Conservation (phyloP, 1,140 invertebrate species). For the Drosophila lacteicornis region DNA sequence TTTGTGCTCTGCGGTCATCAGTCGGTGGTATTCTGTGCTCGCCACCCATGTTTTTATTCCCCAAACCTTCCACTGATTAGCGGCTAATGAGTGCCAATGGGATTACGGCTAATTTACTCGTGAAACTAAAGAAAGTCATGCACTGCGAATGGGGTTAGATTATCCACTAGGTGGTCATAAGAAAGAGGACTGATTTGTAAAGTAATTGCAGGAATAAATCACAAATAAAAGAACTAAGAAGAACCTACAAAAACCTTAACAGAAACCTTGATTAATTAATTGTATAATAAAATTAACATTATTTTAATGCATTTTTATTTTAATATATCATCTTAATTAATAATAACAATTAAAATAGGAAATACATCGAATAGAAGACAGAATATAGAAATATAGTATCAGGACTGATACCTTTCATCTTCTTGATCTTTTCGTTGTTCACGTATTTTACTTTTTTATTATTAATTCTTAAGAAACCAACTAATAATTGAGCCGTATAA, state of each 20-base stretch:
- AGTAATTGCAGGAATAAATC: neutral
- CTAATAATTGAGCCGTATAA: neutral
- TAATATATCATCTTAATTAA: too few relatives aligned
- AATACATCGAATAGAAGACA: too few relatives aligned
- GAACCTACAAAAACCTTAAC: too few relatives aligned
- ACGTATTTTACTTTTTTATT: too few relatives aligned
- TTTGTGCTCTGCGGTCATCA: slow-evolving; percentile 35
- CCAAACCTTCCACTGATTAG: slow-evolving; percentile 20
- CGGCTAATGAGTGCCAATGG: slow-evolving; percentile 30
- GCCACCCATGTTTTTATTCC: neutral
- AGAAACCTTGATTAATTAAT: too few relatives aligned
- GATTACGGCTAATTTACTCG: slow-evolving; percentile 25
- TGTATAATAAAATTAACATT: too few relatives aligned
- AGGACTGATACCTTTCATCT: too few relatives aligned
- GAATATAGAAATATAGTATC: too few relatives aligned
- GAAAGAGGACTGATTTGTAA: neutral
- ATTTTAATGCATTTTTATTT: too few relatives aligned
- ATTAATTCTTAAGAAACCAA: neutral
- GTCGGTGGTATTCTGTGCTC: neutral
- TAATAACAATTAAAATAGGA: too few relatives aligned
- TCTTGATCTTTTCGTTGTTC: too few relatives aligned
- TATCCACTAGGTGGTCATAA: neutral
- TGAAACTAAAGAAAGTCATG: slow-evolving; percentile 24
- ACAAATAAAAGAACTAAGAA: neutral
- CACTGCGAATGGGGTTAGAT: neutral